These are phyloP conservation scores for Oscheius sp. DNA, from an alignment of 2,888 invertebrate species.

Conservation along the genomic window DNA sequence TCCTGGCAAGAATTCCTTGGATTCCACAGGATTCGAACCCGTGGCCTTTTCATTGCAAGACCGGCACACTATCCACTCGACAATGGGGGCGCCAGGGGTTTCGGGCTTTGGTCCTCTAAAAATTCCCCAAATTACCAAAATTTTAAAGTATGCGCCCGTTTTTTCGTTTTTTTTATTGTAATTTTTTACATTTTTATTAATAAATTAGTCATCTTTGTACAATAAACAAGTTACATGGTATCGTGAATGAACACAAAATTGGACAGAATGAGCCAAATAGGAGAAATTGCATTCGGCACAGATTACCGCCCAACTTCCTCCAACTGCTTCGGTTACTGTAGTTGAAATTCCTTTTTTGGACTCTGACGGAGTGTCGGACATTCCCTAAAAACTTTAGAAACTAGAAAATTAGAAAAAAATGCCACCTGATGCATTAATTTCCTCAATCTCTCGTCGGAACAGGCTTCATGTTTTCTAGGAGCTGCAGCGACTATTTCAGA, in stretches of 20 bases:
- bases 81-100: no score
- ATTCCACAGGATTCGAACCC: no score
- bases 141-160: no score
- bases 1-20: no score
- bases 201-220: conserved; percentile 35
- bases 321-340: conserved; percentile 38
- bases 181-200: neutral
- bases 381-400: no score
- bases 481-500: conserved; percentile 9
- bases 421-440: conserved; percentile 51
- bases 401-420: no score
- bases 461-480: conserved; percentile 38
- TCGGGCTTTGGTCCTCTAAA: no score
- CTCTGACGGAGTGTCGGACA: conserved; percentile 43
- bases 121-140: no score
- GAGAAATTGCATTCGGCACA: conserved; percentile 54
- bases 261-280: conserved; percentile 48
- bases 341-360: conserved; percentile 43
- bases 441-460: conserved; percentile 48
- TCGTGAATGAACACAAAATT: conserved; percentile 51
- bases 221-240: conserved; percentile 50
- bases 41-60: no score
- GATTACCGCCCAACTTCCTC: conserved; percentile 49
- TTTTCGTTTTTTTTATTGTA: no score
- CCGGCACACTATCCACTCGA: no score